These are phyloP conservation scores for Myrmophylax atrothorax DNA, from an alignment of 2,113 vertebrate species.

Conservation along the genomic window DNA sequence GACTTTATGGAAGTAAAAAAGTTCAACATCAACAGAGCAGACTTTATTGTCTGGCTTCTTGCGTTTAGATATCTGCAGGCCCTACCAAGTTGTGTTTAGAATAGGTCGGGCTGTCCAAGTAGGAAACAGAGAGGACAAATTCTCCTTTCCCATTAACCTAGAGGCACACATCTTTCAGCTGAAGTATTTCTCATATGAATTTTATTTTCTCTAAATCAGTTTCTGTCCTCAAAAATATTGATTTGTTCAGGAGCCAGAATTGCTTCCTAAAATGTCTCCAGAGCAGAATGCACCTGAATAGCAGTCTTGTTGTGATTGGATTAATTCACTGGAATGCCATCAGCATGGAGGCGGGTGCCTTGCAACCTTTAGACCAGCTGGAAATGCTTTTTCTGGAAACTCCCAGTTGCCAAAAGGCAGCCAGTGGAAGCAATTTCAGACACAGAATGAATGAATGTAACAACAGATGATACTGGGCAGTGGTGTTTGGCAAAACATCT, in stretches of 20 bases:
- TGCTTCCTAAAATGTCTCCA: slow-evolving; percentile 23
- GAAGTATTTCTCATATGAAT: not conserved
- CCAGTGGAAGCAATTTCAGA: slow-evolving; percentile 43
- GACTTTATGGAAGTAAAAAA: not conserved
- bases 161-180: not conserved
- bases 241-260: not conserved
- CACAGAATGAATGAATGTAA: slow-evolving; percentile 42
- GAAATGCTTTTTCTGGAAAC: slow-evolving; percentile 35
- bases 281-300: slow-evolving; percentile 18
- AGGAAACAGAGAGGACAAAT: not conserved
- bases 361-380: slow-evolving; percentile 52
- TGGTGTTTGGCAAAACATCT: slow-evolving; percentile 14
- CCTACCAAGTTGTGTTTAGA: not conserved
- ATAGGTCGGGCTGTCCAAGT: not conserved
- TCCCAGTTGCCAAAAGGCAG: slow-evolving; percentile 44
- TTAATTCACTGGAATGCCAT: slow-evolving; percentile 38
- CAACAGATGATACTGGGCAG: not conserved
- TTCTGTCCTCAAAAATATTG: not conserved
- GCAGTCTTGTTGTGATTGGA: not conserved
- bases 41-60: not conserved
- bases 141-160: not conserved
- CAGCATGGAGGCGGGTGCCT: not conserved
- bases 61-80: not conserved
- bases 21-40: not conserved
- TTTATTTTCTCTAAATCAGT: slow-evolving; percentile 10